These are phyloP conservation scores for Physella acuta DNA, from an alignment of 1,140 invertebrate species.

Conservation along the genomic window DNA sequence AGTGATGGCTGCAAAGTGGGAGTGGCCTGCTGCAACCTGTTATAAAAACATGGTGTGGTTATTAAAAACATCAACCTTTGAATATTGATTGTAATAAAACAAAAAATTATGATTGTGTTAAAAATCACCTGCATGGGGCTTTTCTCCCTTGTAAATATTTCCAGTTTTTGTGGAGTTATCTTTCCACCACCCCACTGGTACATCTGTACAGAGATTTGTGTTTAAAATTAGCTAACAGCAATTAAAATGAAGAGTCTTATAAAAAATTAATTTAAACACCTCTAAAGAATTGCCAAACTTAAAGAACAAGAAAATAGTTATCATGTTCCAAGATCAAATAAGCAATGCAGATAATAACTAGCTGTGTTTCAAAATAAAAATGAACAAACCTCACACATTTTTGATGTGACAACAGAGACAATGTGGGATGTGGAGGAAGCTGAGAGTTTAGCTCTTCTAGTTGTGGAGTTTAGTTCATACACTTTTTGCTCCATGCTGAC, in stretches of 20 bases:
- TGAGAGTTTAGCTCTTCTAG: constrained; percentile 41
- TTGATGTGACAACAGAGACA: constrained; percentile 53
- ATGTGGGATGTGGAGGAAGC: constrained; percentile 36
- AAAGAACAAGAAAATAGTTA: no score
- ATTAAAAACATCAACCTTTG: no score
- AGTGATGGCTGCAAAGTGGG: constrained; percentile 59
- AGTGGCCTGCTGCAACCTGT: constrained; percentile 53
- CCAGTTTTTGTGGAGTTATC: constrained; percentile 54
- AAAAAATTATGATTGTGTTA: background rate
- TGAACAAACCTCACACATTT: constrained; percentile 53
- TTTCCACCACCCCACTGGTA: constrained; percentile 60
- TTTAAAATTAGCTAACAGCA: no score
- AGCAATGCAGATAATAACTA: no score
- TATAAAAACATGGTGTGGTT: background rate
- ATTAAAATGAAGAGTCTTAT: no score
- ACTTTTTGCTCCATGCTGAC: constrained; percentile 46
- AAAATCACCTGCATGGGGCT: constrained; percentile 50
- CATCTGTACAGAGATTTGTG: constrained; percentile 44
- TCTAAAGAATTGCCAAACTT: no score
- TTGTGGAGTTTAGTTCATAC: constrained; percentile 51
- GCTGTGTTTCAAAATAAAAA: no score
- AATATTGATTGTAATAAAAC: no score
- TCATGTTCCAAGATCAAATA: no score
- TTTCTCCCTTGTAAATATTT: constrained; percentile 57
- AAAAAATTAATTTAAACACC: no score